Evolutionary conservation across 1,140 invertebrate genomes (phyloP).

Genomic region (Parapsyche elsis): DNA sequence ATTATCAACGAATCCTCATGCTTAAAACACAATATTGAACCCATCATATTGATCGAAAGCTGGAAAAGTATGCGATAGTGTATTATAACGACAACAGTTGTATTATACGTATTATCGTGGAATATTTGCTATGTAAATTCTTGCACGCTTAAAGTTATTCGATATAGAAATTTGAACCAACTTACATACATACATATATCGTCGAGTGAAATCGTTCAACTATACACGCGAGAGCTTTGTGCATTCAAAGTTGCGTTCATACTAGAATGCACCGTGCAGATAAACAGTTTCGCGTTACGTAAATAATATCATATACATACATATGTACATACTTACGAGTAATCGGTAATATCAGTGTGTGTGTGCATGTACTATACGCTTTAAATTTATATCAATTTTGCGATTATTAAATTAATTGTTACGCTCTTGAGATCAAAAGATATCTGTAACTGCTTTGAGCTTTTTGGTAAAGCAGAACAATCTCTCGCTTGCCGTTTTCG

Average conservation of each 20-base stretch:
- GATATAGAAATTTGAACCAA: not conserved
- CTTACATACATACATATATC: slow-evolving; percentile 3
- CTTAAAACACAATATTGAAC: too few species aligned
- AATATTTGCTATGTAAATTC: too few species aligned
- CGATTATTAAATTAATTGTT: not conserved
- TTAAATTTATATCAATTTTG: too few species aligned
- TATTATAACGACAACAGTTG: too few species aligned
- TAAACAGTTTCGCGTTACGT: too few species aligned
- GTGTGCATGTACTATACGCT: too few species aligned
- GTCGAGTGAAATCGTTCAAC: not conserved
- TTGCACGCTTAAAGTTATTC: not conserved
- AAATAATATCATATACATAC: not conserved
- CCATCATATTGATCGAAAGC: too few species aligned
- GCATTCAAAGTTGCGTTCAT: not conserved
- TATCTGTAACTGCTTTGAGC: not conserved
- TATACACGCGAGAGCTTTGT: not conserved
- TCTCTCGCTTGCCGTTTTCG: not conserved
- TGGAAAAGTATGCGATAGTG: too few species aligned
- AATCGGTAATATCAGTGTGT: too few species aligned
- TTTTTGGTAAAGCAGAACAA: not conserved
- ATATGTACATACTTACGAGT: not conserved
- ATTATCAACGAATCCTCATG: too few species aligned
- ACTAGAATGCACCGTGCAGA: not conserved
- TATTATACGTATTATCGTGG: too few species aligned
- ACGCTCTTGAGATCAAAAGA: slow-evolving; percentile 16